Conservation (phyloP, 2,888 invertebrate species). For the Athalia cordata region DNA sequence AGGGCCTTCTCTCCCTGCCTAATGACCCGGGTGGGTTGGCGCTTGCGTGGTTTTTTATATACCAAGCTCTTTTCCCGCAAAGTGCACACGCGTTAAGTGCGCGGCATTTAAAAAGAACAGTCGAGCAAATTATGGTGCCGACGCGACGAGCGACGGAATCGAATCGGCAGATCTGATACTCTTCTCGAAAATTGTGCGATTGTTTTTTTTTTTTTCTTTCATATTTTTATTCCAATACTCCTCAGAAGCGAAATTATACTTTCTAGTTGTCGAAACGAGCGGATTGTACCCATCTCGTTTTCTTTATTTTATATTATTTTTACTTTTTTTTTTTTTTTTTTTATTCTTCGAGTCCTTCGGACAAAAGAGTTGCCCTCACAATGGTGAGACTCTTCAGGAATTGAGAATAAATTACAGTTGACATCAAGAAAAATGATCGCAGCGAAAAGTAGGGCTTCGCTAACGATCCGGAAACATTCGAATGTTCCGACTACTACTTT, state of each 20-base stretch:
- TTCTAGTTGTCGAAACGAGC: background rate
- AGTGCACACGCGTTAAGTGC: constrained; percentile 39
- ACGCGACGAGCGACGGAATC: background rate
- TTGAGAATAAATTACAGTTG: constrained; percentile 68
- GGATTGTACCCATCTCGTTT: background rate
- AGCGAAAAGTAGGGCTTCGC: constrained; percentile 48
- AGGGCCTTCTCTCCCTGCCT: constrained; percentile 60
- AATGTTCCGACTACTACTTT: constrained; percentile 48
- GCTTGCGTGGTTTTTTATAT: constrained; percentile 41
- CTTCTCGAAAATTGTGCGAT: background rate
- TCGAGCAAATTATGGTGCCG: background rate
- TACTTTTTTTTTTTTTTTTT: constrained; percentile 1
- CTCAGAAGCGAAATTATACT: background rate
- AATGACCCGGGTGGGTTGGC: constrained; percentile 68
- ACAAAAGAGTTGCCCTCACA: constrained; percentile 52
- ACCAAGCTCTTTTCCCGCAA: constrained; percentile 26
- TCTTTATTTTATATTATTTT: background rate
- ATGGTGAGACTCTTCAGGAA: constrained; percentile 67
- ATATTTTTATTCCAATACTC: background rate
- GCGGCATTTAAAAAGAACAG: constrained; percentile 42
- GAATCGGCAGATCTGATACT: constrained; percentile 25
- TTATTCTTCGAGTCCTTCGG: background rate
- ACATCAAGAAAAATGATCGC: constrained; percentile 63
- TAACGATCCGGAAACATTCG: constrained; percentile 49
- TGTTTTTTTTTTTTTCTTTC: background rate